Percentiles rank a stretch among this genome's conserved stretches.
phyloP scores from a whole-genome alignment of 2,113 vertebrate species.

The Thalassoma bifasciatum region DNA sequence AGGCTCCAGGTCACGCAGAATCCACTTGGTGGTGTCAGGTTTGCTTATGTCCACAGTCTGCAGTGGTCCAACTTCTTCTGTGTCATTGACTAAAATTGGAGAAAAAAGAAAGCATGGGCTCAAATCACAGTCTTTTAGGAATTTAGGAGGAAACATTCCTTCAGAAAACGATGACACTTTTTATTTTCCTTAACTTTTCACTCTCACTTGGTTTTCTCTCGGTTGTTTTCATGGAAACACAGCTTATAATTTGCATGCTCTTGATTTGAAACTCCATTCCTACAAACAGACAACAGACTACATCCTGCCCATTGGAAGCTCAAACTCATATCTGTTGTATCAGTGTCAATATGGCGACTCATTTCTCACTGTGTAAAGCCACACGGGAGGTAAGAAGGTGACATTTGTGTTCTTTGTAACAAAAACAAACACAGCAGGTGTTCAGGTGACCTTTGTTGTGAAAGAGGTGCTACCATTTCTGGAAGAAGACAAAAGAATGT shows the following conservation, averaged over 20 bases:
- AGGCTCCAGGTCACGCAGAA: slow-evolving; percentile 84
- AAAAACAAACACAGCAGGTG: slow-evolving; percentile 72
- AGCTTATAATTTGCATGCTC: neutral
- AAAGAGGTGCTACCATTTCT: slow-evolving; percentile 48
- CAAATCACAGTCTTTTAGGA: neutral
- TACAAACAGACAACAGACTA: slow-evolving; percentile 5
- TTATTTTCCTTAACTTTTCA: no score
- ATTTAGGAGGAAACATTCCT: no score
- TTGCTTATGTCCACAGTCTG: slow-evolving; percentile 84
- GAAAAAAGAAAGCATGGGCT: neutral
- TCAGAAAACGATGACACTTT: no score
- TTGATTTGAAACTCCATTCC: neutral
- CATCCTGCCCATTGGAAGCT: neutral
- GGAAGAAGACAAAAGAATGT: slow-evolving; percentile 47
- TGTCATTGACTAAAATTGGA: slow-evolving; percentile 89
- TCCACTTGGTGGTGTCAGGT: slow-evolving; percentile 83
- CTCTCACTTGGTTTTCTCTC: no score
- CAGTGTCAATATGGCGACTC: slow-evolving; percentile 26
- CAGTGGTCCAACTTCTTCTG: slow-evolving; percentile 85
- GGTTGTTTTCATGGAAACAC: neutral
- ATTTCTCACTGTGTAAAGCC: slow-evolving; percentile 60
- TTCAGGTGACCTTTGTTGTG: slow-evolving; percentile 68
- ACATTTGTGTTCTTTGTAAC: slow-evolving; percentile 66
- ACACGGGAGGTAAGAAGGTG: slow-evolving; percentile 43
- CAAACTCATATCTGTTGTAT: neutral